Conservation (phyloP, 1,140 invertebrate genomes). For the Cotesia vestalis region DNA sequence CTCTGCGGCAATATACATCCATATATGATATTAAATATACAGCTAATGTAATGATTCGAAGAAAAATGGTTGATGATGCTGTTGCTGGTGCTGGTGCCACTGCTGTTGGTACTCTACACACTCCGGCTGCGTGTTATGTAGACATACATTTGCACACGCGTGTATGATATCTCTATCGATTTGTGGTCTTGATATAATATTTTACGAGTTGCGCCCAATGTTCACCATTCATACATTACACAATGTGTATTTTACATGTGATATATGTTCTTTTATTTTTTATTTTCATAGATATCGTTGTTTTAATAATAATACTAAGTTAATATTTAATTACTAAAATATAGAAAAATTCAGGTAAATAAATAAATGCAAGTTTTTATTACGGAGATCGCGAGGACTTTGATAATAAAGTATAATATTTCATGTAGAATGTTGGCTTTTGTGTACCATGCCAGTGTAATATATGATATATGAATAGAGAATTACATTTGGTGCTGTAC, state of each 20-base stretch:
- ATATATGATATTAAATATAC: constrained; percentile 25
- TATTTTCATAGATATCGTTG: not conserved
- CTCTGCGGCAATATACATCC: too few relatives aligned
- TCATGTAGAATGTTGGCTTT: not conserved
- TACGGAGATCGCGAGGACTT: not conserved
- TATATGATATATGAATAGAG: too few relatives aligned
- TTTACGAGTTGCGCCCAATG: constrained; percentile 22
- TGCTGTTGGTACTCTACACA: constrained; percentile 5
- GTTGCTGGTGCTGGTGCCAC: too few relatives aligned
- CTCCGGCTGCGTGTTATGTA: constrained; percentile 1
- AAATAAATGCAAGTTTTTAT: not conserved
- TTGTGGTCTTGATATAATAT: constrained; percentile 23
- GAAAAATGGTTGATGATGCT: too few relatives aligned
- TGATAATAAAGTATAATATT: not conserved
- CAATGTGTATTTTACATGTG: not conserved
- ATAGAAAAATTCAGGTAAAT: too few relatives aligned
- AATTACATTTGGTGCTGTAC: too few relatives aligned
- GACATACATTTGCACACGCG: constrained; percentile 16
- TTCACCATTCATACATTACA: constrained; percentile 21
- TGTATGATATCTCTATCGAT: constrained; percentile 26
- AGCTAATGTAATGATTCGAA: too few relatives aligned
- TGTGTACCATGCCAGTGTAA: too few relatives aligned
- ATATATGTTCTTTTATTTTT: not conserved
- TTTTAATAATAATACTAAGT: constrained; percentile 1
- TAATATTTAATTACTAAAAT: constrained; percentile 1